Evolutionary conservation across 2,888 invertebrate genomes (phyloP), one percentile per base, ranked within the genome.

Genomic region (Drosophila colorata): DNA sequence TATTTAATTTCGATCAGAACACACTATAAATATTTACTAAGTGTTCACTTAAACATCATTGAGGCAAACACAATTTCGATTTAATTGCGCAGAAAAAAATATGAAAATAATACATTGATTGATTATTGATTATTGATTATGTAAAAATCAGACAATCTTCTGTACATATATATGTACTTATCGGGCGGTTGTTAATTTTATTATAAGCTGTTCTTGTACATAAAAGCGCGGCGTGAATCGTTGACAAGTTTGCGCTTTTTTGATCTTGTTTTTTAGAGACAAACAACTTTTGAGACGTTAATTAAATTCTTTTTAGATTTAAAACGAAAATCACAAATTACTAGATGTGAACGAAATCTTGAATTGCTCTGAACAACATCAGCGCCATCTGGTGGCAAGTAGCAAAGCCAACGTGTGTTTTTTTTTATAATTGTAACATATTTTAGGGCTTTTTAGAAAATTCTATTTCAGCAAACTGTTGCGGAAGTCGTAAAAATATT

Each of bases 21-120:
- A 20, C 28, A 44, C 23, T 3, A n/a, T 35, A 49, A 66, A 53
- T 72, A 58, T 65, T 70, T 48, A 44, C 25, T 16, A 16, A 31
- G 18, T 20, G 14, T 28, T 28, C 18, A n/a, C 35, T 41, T 41
- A 14, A 35, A 40, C 13, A 20, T 51, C 18, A 33, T 40, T 52
- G n/a, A 52, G 9, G 9, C n/a, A 11, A 14, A 23, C 40, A n/a
- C n/a, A 8, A 28, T 61, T 23, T 13, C 2, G 7, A 23, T 28
- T 35, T 35, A 28, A 23, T 28, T 28, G 2, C 16, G 7, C 18
- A 9, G 13, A 1, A 9, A 8, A 28, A 28, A 9, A 28, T 2
- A 9, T 28, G 9, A 25, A 9, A 28, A 28, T 28, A 28, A 9
- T 9, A 28, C 8, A 28, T 28, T 28, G n/a, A n/a, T n/a, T n/a